Percentiles rank a stretch among this genome's conserved stretches.
Conservation (phyloP, 1,140 invertebrate genomes). For the Lordiphosa stackelbergi region DNA sequence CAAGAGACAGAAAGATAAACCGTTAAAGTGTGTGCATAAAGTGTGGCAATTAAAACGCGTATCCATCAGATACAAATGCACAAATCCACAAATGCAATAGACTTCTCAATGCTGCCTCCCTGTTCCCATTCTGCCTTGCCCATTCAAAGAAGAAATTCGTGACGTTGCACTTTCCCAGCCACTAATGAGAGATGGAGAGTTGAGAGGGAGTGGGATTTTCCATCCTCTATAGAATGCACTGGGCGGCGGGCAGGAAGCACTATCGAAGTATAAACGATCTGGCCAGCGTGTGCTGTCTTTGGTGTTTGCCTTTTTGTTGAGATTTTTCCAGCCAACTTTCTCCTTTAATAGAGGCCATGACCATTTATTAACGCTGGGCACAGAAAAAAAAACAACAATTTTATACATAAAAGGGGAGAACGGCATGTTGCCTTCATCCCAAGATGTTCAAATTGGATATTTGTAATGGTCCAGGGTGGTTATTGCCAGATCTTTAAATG, state of each 20-base stretch:
- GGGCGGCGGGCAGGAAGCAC: constrained; percentile 21
- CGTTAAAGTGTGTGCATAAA: constrained; percentile 32
- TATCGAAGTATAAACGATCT: neutral
- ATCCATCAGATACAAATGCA: constrained; percentile 19
- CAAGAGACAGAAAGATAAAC: constrained; percentile 26
- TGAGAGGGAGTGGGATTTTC: constrained; percentile 22
- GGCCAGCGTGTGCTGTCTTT: constrained; percentile 3
- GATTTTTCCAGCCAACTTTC: constrained; percentile 46
- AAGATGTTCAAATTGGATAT: constrained; percentile 33
- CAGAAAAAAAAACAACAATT: constrained; percentile 4
- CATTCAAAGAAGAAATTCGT: constrained; percentile 56
- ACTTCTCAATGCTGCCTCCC: constrained; percentile 32
- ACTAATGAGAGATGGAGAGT: constrained; percentile 50
- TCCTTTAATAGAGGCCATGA: constrained; percentile 48
- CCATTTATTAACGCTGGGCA: constrained; percentile 41
- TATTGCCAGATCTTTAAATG: constrained; percentile 19
- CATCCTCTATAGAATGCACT: constrained; percentile 24
- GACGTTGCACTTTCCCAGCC: constrained; percentile 52
- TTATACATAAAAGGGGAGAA: constrained; percentile 25
- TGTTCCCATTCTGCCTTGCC: constrained; percentile 7
- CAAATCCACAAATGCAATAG: constrained; percentile 12
- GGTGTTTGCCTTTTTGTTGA: constrained; percentile 20
- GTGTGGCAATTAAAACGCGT: constrained; percentile 45
- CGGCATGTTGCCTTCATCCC: constrained; percentile 22
- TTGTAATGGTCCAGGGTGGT: constrained; percentile 36